A percentile compares a stretch with the other conserved stretches of the same genome.
These are phyloP conservation scores for Macquaria australasica DNA, from an alignment of 2,113 vertebrate species.

Conservation along the genomic window DNA sequence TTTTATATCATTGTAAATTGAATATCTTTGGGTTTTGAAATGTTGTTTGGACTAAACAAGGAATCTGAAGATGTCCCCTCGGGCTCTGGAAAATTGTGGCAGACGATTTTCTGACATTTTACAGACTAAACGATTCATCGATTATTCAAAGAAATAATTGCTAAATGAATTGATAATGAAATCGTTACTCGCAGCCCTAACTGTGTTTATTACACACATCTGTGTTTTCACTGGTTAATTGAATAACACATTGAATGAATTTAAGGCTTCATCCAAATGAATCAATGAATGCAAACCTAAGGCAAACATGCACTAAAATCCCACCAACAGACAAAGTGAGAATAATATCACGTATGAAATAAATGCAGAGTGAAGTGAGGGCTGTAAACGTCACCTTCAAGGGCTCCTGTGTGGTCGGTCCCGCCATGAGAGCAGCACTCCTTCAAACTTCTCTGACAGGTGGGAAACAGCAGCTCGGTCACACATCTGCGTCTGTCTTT, in stretches of 20 bases:
- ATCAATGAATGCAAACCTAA: not conserved
- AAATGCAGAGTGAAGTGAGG: not conserved
- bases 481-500: constrained; percentile 33
- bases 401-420: constrained; percentile 68
- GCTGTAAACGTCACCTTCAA: constrained; percentile 74
- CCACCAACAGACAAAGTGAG: not conserved
- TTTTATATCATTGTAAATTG: not conserved
- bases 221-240: not conserved
- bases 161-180: not conserved
- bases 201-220: not conserved
- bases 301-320: constrained; percentile 8
- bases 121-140: not conserved
- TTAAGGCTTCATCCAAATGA: not conserved
- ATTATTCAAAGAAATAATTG: not conserved
- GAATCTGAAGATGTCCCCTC: not conserved
- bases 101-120: not conserved
- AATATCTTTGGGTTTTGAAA: not conserved
- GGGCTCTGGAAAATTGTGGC: not conserved
- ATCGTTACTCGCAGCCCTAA: not conserved
- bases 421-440: constrained; percentile 75
- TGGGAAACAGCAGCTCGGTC: constrained; percentile 64
- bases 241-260: not conserved
- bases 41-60: not conserved
- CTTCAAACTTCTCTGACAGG: constrained; percentile 73
- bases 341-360: not conserved